Evolutionary conservation across 1,140 invertebrate species (phyloP).

Genomic region (Panulirus ornatus): DNA sequence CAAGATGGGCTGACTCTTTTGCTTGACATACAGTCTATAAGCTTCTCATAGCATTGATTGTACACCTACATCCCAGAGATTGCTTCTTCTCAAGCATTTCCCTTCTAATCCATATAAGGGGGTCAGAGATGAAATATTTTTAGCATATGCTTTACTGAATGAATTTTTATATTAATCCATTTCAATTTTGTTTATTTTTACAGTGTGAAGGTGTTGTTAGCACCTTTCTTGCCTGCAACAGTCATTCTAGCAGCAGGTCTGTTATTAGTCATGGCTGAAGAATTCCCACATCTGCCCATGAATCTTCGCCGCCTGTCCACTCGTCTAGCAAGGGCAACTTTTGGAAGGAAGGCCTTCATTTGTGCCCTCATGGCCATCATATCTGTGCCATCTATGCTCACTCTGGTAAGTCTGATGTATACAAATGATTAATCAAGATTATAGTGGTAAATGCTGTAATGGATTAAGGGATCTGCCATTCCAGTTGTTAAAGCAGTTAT

Average conservation of each 20-base stretch:
- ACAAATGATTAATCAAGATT: too few species aligned
- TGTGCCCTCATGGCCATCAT: conserved; percentile 89
- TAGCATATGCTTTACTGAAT: not conserved
- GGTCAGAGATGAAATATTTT: not conserved
- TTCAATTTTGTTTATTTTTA: conserved; percentile 7
- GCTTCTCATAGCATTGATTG: too few species aligned
- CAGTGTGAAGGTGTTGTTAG: conserved; percentile 82
- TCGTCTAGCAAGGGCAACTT: conserved; percentile 80
- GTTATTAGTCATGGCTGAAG: conserved; percentile 90
- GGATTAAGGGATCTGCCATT: too few species aligned
- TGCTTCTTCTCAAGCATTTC: too few species aligned
- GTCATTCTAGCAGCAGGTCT: conserved; percentile 84
- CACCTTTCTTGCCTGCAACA: conserved; percentile 82
- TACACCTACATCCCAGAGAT: too few species aligned
- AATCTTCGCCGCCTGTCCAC: conserved; percentile 85
- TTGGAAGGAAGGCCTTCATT: conserved; percentile 86
- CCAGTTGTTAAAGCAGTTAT: too few species aligned
- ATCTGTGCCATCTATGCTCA: conserved; percentile 79
- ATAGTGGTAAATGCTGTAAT: too few species aligned
- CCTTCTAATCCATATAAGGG: not conserved
- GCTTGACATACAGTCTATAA: too few species aligned
- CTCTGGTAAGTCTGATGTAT: conserved; percentile 79
- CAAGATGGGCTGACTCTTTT: too few species aligned
- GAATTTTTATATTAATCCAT: not conserved
- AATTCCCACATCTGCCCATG: conserved; percentile 84